Conservation (phyloP, 2,888 invertebrate genomes). For the Sylvicola fuscatus region DNA sequence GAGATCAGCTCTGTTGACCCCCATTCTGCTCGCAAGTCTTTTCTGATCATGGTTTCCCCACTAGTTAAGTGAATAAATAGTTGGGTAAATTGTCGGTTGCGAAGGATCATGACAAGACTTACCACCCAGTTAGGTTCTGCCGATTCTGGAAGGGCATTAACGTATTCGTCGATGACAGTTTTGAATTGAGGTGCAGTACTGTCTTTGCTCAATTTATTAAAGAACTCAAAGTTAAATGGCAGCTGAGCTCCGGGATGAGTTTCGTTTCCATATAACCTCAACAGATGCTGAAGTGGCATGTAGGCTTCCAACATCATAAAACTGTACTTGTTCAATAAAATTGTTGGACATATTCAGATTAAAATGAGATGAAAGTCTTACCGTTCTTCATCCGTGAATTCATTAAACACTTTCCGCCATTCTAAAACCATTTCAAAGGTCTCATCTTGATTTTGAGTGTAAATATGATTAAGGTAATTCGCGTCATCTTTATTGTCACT, state of each 20-base stretch:
- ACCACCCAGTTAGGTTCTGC: constrained; percentile 42
- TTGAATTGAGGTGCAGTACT: constrained; percentile 33
- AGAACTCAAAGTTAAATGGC: constrained; percentile 47
- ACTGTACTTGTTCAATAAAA: no score
- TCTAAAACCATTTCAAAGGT: constrained; percentile 33
- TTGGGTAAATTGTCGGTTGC: no score
- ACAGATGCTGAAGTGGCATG: constrained; percentile 26
- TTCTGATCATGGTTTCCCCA: constrained; percentile 49
- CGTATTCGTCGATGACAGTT: constrained; percentile 31
- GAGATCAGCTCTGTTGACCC: constrained; percentile 41
- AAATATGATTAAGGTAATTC: constrained; percentile 34
- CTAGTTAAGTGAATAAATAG: constrained; percentile 23
- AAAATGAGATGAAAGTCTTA: not conserved
- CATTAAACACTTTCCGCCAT: constrained; percentile 33
- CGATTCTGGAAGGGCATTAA: constrained; percentile 31
- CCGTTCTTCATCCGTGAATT: no score
- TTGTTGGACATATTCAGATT: constrained; percentile 1
- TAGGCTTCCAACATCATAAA: constrained; percentile 43
- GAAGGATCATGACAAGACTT: no score
- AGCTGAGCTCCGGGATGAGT: constrained; percentile 30
- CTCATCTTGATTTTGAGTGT: constrained; percentile 37
- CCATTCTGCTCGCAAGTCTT: constrained; percentile 39
- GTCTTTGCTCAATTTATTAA: constrained; percentile 29
- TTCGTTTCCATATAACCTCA: constrained; percentile 36
- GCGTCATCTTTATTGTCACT: constrained; percentile 29